phyloP scores from a whole-genome alignment of 2,888 invertebrate species.

The Zaprionus bogoriensis region DNA sequence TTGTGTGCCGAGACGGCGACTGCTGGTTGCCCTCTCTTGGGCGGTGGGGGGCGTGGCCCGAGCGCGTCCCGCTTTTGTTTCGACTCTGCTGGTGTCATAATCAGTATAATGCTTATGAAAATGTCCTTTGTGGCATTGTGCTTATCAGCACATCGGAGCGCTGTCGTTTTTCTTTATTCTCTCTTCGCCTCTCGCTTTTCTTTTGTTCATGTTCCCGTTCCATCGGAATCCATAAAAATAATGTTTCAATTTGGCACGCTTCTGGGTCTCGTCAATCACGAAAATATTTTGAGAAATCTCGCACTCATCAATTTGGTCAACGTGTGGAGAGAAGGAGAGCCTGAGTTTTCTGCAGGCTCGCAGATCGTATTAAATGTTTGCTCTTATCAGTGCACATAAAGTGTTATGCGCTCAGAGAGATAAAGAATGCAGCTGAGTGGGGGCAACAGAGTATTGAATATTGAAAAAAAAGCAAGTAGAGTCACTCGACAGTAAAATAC shows the following conservation, averaged over 20 bases:
- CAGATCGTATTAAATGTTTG: neutral
- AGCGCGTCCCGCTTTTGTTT: constrained; percentile 38
- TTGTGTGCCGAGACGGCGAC: constrained; percentile 28
- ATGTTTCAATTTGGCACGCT: constrained; percentile 70
- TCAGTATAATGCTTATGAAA: constrained; percentile 81
- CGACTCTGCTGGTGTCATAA: constrained; percentile 74
- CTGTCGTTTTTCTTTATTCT: constrained; percentile 8
- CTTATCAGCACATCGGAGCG: constrained; percentile 47
- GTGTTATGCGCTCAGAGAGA: neutral
- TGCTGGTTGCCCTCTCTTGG: constrained; percentile 1
- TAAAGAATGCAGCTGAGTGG: too few relatives aligned
- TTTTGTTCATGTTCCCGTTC: constrained; percentile 37
- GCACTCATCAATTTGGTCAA: neutral
- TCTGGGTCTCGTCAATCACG: constrained; percentile 53
- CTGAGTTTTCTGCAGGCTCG: too few relatives aligned
- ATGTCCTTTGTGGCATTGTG: constrained; percentile 61
- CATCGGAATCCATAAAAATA: constrained; percentile 63
- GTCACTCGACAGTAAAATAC: too few relatives aligned
- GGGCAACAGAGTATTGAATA: too few relatives aligned
- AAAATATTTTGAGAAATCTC: constrained; percentile 18
- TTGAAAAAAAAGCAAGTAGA: too few relatives aligned
- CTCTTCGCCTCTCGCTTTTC: constrained; percentile 2
- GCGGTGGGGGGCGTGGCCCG: neutral
- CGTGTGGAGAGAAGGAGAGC: too few relatives aligned
- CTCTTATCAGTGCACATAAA: neutral